A percentile compares a stretch with the other conserved stretches of the same genome.
These are phyloP conservation scores for Lithophane semibrunnea DNA, from an alignment of 2,888 invertebrate species.

Conservation along the genomic window DNA sequence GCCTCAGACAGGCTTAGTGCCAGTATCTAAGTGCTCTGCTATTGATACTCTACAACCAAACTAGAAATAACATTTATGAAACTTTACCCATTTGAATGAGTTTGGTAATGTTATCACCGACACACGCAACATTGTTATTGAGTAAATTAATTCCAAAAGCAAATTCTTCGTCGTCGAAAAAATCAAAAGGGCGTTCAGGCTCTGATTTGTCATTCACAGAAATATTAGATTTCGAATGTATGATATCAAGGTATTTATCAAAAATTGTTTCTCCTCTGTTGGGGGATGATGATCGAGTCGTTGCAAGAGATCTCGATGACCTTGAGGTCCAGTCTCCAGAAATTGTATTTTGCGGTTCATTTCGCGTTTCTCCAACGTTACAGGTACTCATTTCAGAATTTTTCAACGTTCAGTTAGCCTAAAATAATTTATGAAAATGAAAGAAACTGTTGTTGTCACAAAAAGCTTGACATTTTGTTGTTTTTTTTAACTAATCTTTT, in stretches of 20 bases:
- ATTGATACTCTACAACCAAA: neutral
- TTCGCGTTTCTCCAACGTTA: conserved; percentile 46
- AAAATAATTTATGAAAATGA: conserved; percentile 39
- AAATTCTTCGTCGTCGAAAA: conserved; percentile 86
- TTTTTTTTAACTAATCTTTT: neutral
- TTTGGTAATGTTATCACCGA: conserved; percentile 84
- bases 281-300: conserved; percentile 76
- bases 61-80: neutral
- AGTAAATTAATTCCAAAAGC: conserved; percentile 86
- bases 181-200: conserved; percentile 84
- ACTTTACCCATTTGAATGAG: conserved; percentile 85
- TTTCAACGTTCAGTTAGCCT: conserved; percentile 49
- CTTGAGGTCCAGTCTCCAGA: conserved; percentile 52
- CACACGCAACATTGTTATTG: conserved; percentile 87
- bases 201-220: conserved; percentile 76
- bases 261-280: conserved; percentile 78
- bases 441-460: conserved; percentile 46
- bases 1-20: too few relatives aligned
- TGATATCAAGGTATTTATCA: conserved; percentile 82
- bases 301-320: conserved; percentile 64
- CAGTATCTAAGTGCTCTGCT: neutral
- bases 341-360: conserved; percentile 43
- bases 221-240: conserved; percentile 81
- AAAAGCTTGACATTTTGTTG: conserved; percentile 43
- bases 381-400: conserved; percentile 76